These are phyloP conservation scores for Axinella damicornis DNA, from an alignment of 37 sponge, comb jelly and placozoan genomes.

Conservation along the genomic window DNA sequence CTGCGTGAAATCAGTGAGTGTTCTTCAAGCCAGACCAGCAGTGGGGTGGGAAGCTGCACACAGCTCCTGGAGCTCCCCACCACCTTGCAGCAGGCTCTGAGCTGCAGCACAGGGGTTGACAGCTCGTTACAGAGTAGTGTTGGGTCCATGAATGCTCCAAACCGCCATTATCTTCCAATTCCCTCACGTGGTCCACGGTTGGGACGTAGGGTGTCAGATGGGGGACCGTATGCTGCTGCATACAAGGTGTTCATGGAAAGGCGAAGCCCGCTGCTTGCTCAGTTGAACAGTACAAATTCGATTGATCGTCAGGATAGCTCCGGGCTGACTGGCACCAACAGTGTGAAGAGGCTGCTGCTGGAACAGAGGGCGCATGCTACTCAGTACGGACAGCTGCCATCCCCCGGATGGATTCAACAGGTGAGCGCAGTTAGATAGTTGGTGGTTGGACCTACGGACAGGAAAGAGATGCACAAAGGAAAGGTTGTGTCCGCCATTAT, in stretches of 20 bases:
- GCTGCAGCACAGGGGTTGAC: not conserved
- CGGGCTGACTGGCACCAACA: constrained; percentile 2
- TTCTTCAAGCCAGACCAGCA: constrained; percentile 45
- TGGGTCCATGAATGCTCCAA: not conserved
- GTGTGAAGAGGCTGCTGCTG: constrained; percentile 42
- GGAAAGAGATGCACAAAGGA: no score
- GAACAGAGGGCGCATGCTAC: constrained; percentile 26
- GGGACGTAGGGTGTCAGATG: constrained; percentile 63
- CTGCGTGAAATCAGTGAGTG: constrained; percentile 45
- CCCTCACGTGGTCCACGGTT: constrained; percentile 7
- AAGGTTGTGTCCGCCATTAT: no score
- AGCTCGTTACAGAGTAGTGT: constrained; percentile 42
- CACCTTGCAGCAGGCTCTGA: not conserved
- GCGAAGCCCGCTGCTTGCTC: constrained; percentile 22
- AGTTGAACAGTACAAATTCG: constrained; percentile 3
- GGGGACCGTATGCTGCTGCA: constrained; percentile 52
- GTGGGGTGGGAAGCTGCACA: constrained; percentile 7
- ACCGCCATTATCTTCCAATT: constrained; percentile 9
- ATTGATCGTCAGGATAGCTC: constrained; percentile 3
- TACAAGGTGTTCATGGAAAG: constrained; percentile 45
- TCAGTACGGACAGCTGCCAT: constrained; percentile 11
- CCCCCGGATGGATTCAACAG: no score
- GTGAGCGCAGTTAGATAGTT: no score
- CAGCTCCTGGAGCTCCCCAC: not conserved
- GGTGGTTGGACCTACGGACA: no score